Conservation (phyloP, 2,113 vertebrate genomes). For the Sciurus niger region DNA sequence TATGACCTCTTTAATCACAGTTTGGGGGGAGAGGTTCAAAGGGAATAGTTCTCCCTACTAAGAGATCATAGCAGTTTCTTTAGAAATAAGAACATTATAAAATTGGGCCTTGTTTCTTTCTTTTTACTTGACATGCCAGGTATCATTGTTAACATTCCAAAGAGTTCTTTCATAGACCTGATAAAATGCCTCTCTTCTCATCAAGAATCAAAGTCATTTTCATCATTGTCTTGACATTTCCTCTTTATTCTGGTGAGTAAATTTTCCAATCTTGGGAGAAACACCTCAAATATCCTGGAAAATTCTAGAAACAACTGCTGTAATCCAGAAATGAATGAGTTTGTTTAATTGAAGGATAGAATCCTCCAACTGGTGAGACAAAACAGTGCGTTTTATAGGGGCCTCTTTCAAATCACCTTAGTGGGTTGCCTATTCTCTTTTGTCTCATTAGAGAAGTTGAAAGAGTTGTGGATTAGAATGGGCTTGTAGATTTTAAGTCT, state of each 20-base stretch:
- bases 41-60: background rate
- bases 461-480: background rate
- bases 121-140: background rate
- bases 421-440: background rate
- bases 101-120: background rate
- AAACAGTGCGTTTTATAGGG: background rate
- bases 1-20: background rate
- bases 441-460: background rate
- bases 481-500: background rate
- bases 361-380: background rate
- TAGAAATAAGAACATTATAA: background rate
- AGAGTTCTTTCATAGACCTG: constrained; percentile 40
- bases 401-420: background rate
- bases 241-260: constrained; percentile 66
- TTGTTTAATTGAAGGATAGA: background rate
- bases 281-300: background rate
- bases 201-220: constrained; percentile 51
- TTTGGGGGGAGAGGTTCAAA: background rate
- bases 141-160: background rate
- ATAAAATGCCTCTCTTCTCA: constrained; percentile 57
- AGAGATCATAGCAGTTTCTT: background rate
- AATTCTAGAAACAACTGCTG: background rate
- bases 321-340: background rate
- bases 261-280: background rate
- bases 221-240: constrained; percentile 26